Percentiles rank a stretch among this genome's conserved stretches.
Evolutionary conservation across 1,140 invertebrate genomes (phyloP).

Genomic region (Trachelipus rathkii): DNA sequence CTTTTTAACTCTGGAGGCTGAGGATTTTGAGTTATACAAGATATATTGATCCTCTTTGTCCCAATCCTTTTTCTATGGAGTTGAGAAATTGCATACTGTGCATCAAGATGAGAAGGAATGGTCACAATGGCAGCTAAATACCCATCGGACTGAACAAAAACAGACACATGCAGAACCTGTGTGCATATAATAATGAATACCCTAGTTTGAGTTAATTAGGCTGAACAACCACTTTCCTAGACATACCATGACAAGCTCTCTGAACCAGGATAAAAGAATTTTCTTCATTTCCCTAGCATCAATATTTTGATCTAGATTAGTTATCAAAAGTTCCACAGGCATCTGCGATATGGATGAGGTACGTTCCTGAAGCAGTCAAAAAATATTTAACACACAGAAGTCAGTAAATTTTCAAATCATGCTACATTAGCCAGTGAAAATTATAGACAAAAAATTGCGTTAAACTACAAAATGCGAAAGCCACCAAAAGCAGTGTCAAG

Average conservation of each 20-base stretch:
- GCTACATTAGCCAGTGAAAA: background rate
- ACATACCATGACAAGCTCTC: conserved; percentile 64
- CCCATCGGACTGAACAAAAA: conserved; percentile 65
- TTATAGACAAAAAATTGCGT: background rate
- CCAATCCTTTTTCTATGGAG: conserved; percentile 77
- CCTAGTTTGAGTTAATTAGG: background rate
- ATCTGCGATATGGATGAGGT: background rate
- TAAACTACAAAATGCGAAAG: background rate
- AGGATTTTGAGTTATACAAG: conserved; percentile 55
- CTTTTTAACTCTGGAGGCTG: conserved; percentile 55
- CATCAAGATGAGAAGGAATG: conserved; percentile 64
- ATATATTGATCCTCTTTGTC: conserved; percentile 73
- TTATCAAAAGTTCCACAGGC: conserved; percentile 65
- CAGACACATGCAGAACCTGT: conserved; percentile 63
- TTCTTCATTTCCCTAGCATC: conserved; percentile 66
- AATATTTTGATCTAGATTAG: conserved; percentile 72
- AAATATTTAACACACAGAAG: background rate
- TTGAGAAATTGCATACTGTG: conserved; percentile 75
- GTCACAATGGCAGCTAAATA: conserved; percentile 63
- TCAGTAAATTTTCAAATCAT: background rate
- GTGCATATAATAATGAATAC: conserved; percentile 38
- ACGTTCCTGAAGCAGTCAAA: background rate
- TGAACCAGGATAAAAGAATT: conserved; percentile 62
- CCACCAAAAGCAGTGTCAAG: too few species aligned
- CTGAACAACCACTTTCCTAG: background rate